phyloP scores from a whole-genome alignment of 64 coral and sea anemone species.

The Dendrophyllia cribrosa region DNA sequence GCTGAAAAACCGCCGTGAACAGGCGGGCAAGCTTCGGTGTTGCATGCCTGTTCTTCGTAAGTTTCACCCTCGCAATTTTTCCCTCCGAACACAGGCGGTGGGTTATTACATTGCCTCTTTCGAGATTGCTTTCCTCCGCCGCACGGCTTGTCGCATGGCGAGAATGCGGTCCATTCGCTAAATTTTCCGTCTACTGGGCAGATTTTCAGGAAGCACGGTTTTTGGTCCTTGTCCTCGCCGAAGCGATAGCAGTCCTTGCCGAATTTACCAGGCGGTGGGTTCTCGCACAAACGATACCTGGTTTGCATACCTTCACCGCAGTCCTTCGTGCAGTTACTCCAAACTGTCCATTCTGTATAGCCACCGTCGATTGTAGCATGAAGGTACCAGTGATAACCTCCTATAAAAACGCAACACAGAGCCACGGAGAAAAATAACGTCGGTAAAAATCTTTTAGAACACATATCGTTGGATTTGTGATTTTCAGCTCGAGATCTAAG shows the following conservation, averaged over 20 bases:
- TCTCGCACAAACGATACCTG: background rate
- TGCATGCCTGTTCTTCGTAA: constrained; percentile 81
- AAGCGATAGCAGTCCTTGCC: constrained; percentile 39
- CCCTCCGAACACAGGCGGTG: constrained; percentile 76
- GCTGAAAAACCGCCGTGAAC: background rate
- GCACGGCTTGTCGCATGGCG: constrained; percentile 80
- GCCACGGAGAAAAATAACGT: background rate
- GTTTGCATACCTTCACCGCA: constrained; percentile 18
- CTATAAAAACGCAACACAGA: background rate
- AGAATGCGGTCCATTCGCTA: constrained; percentile 78
- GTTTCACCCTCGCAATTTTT: constrained; percentile 83
- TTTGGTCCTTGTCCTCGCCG: background rate
- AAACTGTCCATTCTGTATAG: constrained; percentile 16
- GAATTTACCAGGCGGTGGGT: background rate
- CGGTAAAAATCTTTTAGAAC: constrained; percentile 13
- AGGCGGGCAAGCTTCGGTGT: constrained; percentile 68
- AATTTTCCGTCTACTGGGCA: constrained; percentile 75
- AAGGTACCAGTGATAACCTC: constrained; percentile 1
- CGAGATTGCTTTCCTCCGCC: constrained; percentile 84
- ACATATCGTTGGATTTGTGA: background rate
- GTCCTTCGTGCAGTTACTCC: constrained; percentile 2
- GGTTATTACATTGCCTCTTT: constrained; percentile 80
- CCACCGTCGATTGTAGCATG: background rate
- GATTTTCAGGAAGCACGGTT: constrained; percentile 41
- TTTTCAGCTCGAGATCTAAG: background rate